These are phyloP conservation scores for Falco punctatus DNA, from an alignment of 2,113 vertebrate genomes.

Conservation along the genomic window DNA sequence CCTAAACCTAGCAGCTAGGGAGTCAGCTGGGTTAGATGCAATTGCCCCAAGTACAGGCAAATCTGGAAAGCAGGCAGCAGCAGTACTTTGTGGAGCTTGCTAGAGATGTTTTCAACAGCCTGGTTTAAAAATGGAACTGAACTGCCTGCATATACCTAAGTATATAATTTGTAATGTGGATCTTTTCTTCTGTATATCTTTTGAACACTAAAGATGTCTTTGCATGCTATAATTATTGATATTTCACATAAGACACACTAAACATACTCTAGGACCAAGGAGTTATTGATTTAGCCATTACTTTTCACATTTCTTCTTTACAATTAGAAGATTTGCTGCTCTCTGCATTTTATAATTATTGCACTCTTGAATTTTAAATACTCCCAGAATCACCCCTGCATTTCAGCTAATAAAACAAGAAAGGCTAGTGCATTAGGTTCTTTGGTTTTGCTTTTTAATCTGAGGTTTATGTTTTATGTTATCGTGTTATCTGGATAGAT, in stretches of 20 bases:
- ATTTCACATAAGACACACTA: conserved; percentile 27
- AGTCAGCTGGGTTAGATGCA: neutral
- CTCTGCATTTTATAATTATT: conserved; percentile 62
- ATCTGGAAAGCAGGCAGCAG: neutral
- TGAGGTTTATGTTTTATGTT: conserved; percentile 1
- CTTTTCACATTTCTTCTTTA: conserved; percentile 67
- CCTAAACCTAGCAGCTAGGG: neutral
- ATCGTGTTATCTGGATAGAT: neutral
- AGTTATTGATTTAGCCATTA: conserved; percentile 74
- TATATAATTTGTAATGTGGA: neutral
- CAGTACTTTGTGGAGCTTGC: neutral
- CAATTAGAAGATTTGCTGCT: conserved; percentile 48
- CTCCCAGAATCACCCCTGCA: neutral
- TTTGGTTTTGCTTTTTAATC: neutral
- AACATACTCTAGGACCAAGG: conserved; percentile 20
- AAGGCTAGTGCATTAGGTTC: neutral
- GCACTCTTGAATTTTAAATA: conserved; percentile 64
- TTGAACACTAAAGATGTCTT: conserved; percentile 37
- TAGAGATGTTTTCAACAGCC: neutral
- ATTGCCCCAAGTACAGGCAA: neutral
- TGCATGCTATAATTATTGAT: conserved; percentile 41
- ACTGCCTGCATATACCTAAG: neutral
- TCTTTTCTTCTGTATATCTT: neutral
- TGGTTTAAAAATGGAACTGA: neutral
- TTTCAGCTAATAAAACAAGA: conserved; percentile 12